Conservation (phyloP, 1,140 invertebrate species). For the Magallana angulata region DNA sequence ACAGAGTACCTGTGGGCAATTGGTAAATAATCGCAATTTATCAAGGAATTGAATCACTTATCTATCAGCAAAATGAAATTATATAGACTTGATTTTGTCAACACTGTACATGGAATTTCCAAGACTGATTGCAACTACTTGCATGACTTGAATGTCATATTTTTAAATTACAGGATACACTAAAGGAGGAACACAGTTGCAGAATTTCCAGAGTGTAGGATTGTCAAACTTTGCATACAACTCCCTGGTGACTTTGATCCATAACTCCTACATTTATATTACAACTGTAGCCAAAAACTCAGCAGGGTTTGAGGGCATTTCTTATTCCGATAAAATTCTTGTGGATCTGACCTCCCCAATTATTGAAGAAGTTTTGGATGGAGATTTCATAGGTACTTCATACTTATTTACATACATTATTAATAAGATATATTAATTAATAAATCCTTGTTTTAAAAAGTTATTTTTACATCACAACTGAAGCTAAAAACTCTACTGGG, state of each 20-base stretch:
- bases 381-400: conserved; percentile 17
- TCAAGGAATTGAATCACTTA: background rate
- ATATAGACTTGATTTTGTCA: no score
- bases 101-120: no score
- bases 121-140: no score
- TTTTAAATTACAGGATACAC: conserved; percentile 50
- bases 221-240: conserved; percentile 48
- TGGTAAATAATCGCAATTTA: conserved; percentile 50
- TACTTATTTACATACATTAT: no score
- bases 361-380: conserved; percentile 57
- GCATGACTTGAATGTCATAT: no score
- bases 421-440: no score
- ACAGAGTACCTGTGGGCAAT: conserved; percentile 67
- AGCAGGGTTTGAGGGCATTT: conserved; percentile 56
- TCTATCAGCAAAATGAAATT: no score
- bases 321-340: conserved; percentile 51
- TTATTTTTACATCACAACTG: no score
- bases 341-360: conserved; percentile 62
- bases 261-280: conserved; percentile 55
- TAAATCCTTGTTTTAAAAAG: no score
- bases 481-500: no score
- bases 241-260: conserved; percentile 48
- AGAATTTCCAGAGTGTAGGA: conserved; percentile 58
- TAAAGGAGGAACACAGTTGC: conserved; percentile 60
- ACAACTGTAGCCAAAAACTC: conserved; percentile 63